These are phyloP conservation scores for Boulengeromyrus knoepffleri DNA, from an alignment of 2,113 vertebrate species.

Conservation along the genomic window DNA sequence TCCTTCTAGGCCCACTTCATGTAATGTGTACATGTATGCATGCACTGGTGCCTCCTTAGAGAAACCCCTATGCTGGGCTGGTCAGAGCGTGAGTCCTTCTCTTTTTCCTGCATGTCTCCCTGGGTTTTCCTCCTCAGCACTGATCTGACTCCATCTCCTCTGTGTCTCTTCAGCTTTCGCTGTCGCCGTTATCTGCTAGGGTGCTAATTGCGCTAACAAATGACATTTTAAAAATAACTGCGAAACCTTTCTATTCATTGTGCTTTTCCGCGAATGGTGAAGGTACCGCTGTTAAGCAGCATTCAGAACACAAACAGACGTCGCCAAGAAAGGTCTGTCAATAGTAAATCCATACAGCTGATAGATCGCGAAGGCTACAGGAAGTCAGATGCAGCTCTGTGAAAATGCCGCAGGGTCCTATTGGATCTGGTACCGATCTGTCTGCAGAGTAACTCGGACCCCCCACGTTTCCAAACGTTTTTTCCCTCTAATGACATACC, in stretches of 20 bases:
- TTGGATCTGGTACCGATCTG: conserved; percentile 15
- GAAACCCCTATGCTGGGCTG: neutral
- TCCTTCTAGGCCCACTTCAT: neutral
- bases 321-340: conserved; percentile 29
- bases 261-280: neutral
- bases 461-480: neutral
- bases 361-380: conserved; percentile 38
- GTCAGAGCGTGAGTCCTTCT: neutral
- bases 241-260: neutral
- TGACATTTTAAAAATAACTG: conserved; percentile 1
- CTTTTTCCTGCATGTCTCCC: neutral
- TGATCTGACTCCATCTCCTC: neutral
- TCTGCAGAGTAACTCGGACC: conserved; percentile 11
- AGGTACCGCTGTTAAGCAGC: conserved; percentile 27
- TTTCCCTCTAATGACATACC: neutral
- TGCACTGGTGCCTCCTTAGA: neutral
- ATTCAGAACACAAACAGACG: conserved; percentile 23
- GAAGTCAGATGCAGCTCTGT: conserved; percentile 37
- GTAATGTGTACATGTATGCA: neutral
- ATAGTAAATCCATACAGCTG: conserved; percentile 40
- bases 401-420: conserved; percentile 17
- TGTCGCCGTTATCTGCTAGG: neutral
- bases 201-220: neutral
- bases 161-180: neutral
- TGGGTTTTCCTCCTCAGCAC: neutral